Evolutionary conservation across 1,140 invertebrate species (phyloP), one percentile per base, ranked within the genome.

Genomic region (Tribolium castaneum): DNA sequence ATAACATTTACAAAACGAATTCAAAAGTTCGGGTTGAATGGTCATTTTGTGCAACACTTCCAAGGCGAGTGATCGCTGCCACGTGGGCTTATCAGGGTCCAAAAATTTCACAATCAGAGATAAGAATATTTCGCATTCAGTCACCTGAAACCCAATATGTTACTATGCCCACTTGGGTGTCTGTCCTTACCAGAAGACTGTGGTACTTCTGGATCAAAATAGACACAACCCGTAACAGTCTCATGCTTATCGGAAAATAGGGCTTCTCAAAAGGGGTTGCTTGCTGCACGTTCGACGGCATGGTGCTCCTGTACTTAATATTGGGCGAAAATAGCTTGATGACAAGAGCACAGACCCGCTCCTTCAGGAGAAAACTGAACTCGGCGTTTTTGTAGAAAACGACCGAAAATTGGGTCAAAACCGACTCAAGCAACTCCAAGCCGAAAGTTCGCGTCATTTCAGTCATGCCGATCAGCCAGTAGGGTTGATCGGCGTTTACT

Each of bases 301-400:
- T 79, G 12, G 89, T 88, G 83, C 90, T 95, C 86, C 93, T 93
- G 88, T 94, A 97, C 87, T 96, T 97, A 2, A 97, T 95, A 86
- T 98, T 99, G 10, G 98, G 97, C 6, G 98, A 99, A 88, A 99
- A 99, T 75, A 99, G 87, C 87, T 98, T 98, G 74, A 99, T 99
- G 0, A 99, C 96, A 81, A 99, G 89, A 6, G 98, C 98, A 87
- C 98, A 99, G 0, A 99, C 97, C 80, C 96, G 90, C 87, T 99
- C 98, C 87, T 99, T 99, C 9, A 99, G 86, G 30, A 99, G 88
- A 85, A 98, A 96, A 83, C 94, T 94, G 86, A 99, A 99, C 87
- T 99, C 97, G 30, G 93, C 90, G 88, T 99, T 97, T 94, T 97
- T 94, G 84, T 95, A 95, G 88, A 99, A 99, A 39, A 99, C 94